Percentiles rank a stretch among this genome's conserved stretches.
These are phyloP conservation scores for Cheilinus undulatus DNA, from an alignment of 2,113 vertebrate genomes.

Conservation along the genomic window DNA sequence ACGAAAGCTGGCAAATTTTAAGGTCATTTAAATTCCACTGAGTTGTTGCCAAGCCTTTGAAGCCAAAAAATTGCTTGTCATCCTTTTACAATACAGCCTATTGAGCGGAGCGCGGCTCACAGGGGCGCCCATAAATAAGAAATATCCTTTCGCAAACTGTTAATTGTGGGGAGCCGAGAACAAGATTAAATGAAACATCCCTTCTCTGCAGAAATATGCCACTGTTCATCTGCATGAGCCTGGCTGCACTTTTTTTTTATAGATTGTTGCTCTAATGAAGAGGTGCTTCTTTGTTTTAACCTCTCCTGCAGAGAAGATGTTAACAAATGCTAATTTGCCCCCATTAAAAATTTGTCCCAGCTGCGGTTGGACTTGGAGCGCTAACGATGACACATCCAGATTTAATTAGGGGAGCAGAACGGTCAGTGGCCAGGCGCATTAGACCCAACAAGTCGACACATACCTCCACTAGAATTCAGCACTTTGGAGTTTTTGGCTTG, in stretches of 20 bases:
- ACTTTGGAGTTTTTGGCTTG: background rate
- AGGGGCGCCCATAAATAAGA: conserved; percentile 62
- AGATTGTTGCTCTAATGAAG: conserved; percentile 67
- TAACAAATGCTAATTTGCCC: conserved; percentile 76
- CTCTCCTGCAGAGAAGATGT: conserved; percentile 59
- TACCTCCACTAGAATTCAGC: conserved; percentile 13
- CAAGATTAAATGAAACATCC: conserved; percentile 56
- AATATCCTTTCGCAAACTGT: conserved; percentile 62
- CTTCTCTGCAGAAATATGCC: conserved; percentile 29
- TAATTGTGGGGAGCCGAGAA: conserved; percentile 67
- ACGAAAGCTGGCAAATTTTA: conserved; percentile 54
- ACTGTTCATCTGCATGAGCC: conserved; percentile 17
- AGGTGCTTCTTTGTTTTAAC: conserved; percentile 58
- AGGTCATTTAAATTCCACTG: conserved; percentile 72
- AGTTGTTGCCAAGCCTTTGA: conserved; percentile 72
- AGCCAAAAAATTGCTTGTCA: conserved; percentile 69
- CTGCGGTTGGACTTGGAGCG: conserved; percentile 62
- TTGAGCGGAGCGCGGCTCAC: conserved; percentile 39
- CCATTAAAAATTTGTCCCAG: conserved; percentile 70
- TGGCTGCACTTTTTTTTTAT: conserved; percentile 23
- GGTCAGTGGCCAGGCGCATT: conserved; percentile 43
- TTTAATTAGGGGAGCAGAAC: conserved; percentile 63
- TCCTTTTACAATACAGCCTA: conserved; percentile 63
- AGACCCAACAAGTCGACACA: conserved; percentile 18
- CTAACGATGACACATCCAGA: conserved; percentile 70